Evolutionary conservation across 2,113 vertebrate genomes (phyloP), one percentile per base, ranked within the genome.

Genomic region (Otocyon megalotis): DNA sequence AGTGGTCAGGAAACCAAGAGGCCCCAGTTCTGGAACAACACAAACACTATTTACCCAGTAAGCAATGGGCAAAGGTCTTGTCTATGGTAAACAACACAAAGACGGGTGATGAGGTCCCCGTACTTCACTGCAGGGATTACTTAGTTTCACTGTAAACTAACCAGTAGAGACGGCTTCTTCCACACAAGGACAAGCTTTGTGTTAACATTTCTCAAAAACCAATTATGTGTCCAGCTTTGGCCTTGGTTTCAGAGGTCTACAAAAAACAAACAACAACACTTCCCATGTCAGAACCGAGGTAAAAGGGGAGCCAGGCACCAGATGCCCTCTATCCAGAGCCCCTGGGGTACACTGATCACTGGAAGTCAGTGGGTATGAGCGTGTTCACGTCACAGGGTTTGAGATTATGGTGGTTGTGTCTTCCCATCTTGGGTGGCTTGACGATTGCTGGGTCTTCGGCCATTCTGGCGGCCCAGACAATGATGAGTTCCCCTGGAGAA

Each of bases 361-460:
- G 99, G 98, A 99, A 99, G 48, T 99, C 99, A 0, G 99, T 99
- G 77, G 99, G 99, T 28, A 99, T 99, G 79, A 99, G 99, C 96
- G 99, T 98, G 9, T 99, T 99, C 98, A 99, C 98, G 98, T 99
- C 99, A 56, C 99, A 98, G 3, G 98, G 99, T 97, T 99, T 99
- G 96, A 99, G 99, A 84, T 98, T 99, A 98, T 99, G 99, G 93
- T 22, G 98, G 94, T 32, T 90, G 98, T 88, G 97, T 99, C 97
- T 99, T 99, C 53, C 97, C 97, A 99, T 99, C 97, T 98, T 99
- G 84, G 99, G 99, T 10, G 99, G 99, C 90, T 98, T 99, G 89
- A 99, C 99, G 43, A 98, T 96, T 93, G 97, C 93, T 12, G 99
- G 97, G 72, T 99, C 99, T 26, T 99, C 99, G 60, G 98, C 95